A percentile compares a stretch with the other conserved stretches of the same genome.
Conservation (phyloP, 2,888 invertebrate genomes). For the Flexamia atlantica region DNA sequence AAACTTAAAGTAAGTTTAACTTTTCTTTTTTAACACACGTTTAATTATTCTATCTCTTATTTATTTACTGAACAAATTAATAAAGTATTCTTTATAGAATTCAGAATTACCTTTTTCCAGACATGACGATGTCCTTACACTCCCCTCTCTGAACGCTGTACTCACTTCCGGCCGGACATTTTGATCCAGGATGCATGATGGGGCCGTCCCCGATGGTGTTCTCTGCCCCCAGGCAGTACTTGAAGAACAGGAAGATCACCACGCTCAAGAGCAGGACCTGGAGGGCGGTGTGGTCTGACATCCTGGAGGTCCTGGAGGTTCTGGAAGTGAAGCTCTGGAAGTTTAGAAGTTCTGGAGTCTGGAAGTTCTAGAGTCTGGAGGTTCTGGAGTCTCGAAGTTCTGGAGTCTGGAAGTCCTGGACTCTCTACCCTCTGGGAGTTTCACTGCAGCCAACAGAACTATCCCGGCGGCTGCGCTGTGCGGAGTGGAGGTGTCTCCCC, state of each 20-base stretch:
- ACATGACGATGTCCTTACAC: constrained; percentile 61
- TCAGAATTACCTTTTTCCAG: constrained; percentile 58
- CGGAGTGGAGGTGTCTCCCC: neutral
- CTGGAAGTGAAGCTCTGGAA: neutral
- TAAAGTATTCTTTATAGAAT: too few species aligned
- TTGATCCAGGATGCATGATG: constrained; percentile 39
- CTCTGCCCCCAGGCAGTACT: constrained; percentile 69
- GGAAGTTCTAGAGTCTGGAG: neutral
- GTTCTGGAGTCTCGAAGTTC: neutral
- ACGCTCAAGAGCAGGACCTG: constrained; percentile 69
- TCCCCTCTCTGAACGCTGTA: constrained; percentile 56
- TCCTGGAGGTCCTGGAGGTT: constrained; percentile 38
- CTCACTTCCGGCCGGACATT: constrained; percentile 62
- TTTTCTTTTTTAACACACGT: too few species aligned
- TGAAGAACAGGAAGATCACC: constrained; percentile 70
- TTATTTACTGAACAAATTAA: too few species aligned
- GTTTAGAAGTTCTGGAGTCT: neutral
- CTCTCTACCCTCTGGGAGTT: too few species aligned
- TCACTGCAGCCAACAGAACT: too few species aligned
- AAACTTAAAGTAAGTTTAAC: too few species aligned
- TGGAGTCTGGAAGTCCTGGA: neutral
- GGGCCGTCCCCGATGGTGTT: constrained; percentile 54
- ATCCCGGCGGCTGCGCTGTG: neutral
- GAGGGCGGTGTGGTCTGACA: constrained; percentile 68
- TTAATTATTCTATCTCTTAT: too few species aligned